Evolutionary conservation across 2,888 invertebrate species (phyloP).

Genomic region (Autographa pulchrina): DNA sequence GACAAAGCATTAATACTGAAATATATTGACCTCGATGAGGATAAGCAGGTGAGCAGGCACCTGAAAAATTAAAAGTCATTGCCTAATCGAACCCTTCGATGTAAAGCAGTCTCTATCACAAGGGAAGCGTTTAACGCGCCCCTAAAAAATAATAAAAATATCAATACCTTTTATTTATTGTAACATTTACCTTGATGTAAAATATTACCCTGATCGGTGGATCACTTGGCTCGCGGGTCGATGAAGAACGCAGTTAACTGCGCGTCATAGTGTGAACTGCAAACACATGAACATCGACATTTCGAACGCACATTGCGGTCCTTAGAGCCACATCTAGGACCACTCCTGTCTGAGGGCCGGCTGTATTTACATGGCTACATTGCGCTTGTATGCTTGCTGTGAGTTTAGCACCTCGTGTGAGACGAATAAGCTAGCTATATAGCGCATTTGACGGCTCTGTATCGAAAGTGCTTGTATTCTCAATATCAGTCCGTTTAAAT

Average conservation of each 20-base stretch:
- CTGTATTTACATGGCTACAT: conserved; percentile 59
- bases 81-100: neutral
- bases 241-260: conserved; percentile 89
- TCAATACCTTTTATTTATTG: conserved; percentile 20
- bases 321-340: conserved; percentile 81
- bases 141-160: neutral
- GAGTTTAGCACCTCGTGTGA: neutral
- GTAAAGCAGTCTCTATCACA: neutral
- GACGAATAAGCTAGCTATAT: neutral
- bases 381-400: conserved; percentile 29
- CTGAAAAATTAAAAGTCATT: neutral
- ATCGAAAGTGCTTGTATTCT: conserved; percentile 5
- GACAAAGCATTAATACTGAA: neutral
- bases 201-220: conserved; percentile 84
- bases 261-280: conserved; percentile 84
- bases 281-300: conserved; percentile 90
- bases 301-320: conserved; percentile 90
- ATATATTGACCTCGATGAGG: neutral
- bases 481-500: conserved; percentile 51
- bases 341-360: conserved; percentile 86
- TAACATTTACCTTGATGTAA: conserved; percentile 35
- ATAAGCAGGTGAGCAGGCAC: neutral
- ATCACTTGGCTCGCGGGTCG: conserved; percentile 90
- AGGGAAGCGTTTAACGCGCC: neutral
- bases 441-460: conserved; percentile 55